Evolutionary conservation across 2,113 vertebrate species (phyloP).

Genomic region (Neomonachus schauinslandi): DNA sequence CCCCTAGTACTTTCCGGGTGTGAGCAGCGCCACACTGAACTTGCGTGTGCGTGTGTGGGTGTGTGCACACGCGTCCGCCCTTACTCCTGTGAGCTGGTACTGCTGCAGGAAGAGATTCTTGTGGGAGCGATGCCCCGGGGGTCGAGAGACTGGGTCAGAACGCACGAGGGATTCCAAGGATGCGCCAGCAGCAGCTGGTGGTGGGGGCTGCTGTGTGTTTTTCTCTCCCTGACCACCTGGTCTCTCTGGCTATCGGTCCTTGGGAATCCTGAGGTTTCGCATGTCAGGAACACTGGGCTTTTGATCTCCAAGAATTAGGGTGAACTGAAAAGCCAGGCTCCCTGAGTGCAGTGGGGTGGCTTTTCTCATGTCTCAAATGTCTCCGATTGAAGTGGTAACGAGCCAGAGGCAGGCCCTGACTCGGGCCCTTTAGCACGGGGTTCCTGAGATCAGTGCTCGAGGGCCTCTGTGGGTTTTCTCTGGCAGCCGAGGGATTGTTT

Average conservation of each 20-base stretch:
- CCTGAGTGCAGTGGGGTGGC: not conserved
- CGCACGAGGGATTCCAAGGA: not conserved
- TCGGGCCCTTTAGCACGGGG: not conserved
- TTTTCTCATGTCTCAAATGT: not conserved
- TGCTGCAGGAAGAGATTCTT: not conserved
- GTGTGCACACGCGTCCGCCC: fast-evolving
- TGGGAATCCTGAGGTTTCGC: not conserved
- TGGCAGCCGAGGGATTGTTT: not conserved
- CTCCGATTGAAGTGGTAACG: not conserved
- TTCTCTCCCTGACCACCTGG: not conserved
- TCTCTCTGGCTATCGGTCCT: not conserved
- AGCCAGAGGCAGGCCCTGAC: not conserved
- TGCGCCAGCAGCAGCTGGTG: not conserved
- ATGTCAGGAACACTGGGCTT: not conserved
- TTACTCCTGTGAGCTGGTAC: not conserved
- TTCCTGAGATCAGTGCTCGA: not conserved
- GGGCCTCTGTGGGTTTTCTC: not conserved
- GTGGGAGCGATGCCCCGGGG: not conserved
- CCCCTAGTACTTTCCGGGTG: not conserved
- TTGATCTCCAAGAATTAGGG: not conserved
- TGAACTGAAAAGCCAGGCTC: not conserved
- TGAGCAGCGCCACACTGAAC: not conserved
- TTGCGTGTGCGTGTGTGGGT: fast-evolving
- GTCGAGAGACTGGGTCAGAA: too few species aligned
- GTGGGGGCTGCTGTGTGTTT: not conserved